Evolutionary conservation across 2,113 vertebrate genomes (phyloP).

Genomic region (Ochotona princeps): DNA sequence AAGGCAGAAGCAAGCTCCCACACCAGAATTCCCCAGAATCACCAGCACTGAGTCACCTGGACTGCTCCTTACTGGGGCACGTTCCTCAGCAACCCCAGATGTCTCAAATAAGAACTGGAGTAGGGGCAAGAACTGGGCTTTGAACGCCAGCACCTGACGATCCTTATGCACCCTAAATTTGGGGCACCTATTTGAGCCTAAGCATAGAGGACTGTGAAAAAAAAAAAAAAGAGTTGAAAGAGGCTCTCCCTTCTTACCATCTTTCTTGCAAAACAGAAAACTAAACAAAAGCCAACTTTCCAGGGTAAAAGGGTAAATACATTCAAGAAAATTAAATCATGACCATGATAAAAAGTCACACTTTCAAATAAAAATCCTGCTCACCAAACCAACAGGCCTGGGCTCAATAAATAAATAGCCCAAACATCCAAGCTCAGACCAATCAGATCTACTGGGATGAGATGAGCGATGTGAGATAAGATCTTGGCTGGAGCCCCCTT

Average conservation of each 20-base stretch:
- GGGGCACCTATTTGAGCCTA: neutral
- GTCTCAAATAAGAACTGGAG: neutral
- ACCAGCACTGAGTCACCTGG: neutral
- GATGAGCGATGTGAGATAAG: constrained; percentile 55
- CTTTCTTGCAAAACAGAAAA: neutral
- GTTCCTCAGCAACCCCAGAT: neutral
- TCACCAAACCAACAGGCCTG: constrained; percentile 48
- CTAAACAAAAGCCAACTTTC: constrained; percentile 11
- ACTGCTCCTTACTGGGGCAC: neutral
- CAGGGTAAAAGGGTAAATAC: neutral
- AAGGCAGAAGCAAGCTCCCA: neutral
- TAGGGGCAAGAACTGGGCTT: neutral
- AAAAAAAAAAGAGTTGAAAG: constrained; percentile 27
- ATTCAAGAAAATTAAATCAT: constrained; percentile 37
- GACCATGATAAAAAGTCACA: constrained; percentile 18
- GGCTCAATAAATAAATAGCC: constrained; percentile 34
- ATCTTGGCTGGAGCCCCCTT: constrained; percentile 40
- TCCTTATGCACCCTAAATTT: neutral
- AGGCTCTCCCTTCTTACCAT: neutral
- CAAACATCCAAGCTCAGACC: constrained; percentile 10
- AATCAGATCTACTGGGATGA: constrained; percentile 51
- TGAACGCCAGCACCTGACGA: neutral
- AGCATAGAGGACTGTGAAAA: neutral
- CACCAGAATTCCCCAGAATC: neutral
- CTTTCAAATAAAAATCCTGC: constrained; percentile 10